Conservation (phyloP, 1,140 invertebrate genomes). For the Zaprionus taronus region DNA sequence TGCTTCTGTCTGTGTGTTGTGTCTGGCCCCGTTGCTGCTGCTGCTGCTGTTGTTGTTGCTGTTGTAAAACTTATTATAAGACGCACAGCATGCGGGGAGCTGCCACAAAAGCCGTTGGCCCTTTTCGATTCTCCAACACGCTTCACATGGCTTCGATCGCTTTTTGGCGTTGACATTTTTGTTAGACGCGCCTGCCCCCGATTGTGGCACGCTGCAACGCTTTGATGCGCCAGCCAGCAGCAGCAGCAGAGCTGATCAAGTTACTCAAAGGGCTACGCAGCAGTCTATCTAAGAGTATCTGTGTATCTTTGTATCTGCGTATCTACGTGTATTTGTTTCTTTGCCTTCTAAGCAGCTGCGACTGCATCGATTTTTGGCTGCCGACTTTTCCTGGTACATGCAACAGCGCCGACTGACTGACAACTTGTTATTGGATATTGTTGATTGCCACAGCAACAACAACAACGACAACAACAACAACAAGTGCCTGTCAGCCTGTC, state of each 20-base stretch:
- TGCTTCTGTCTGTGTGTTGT: constrained; percentile 58
- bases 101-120: constrained; percentile 21
- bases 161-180: constrained; percentile 64
- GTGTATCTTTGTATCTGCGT: constrained; percentile 5
- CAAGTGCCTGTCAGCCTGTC: constrained; percentile 28
- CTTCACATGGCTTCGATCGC: constrained; percentile 20
- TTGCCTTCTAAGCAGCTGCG: constrained; percentile 12
- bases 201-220: constrained; percentile 56
- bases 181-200: constrained; percentile 22
- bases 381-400: constrained; percentile 46
- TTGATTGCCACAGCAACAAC: constrained; percentile 39
- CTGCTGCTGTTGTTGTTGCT: constrained; percentile 37
- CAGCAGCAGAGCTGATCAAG: constrained; percentile 29
- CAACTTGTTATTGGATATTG: constrained; percentile 55
- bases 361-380: not conserved
- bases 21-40: constrained; percentile 10
- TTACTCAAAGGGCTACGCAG: constrained; percentile 56
- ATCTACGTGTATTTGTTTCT: not conserved
- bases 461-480: constrained; percentile 20
- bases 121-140: constrained; percentile 1
- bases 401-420: constrained; percentile 22
- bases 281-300: constrained; percentile 21
- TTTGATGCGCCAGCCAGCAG: constrained; percentile 58
- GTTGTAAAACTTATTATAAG: constrained; percentile 78
- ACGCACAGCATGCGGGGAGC: constrained; percentile 57